Evolutionary conservation across 1,140 invertebrate genomes (phyloP).

Genomic region (Leptoteleia sp.): DNA sequence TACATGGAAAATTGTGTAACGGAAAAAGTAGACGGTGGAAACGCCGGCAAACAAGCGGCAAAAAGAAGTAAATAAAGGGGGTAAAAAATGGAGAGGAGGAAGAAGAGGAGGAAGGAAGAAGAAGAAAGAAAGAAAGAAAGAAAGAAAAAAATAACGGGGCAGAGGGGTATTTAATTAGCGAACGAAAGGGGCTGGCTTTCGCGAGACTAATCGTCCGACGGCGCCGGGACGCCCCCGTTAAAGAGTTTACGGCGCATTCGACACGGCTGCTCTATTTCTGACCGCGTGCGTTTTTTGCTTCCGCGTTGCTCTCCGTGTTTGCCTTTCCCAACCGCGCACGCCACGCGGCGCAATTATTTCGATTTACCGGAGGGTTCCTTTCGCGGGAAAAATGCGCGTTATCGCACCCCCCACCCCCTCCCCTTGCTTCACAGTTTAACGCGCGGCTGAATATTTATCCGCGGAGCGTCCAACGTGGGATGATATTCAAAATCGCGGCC

Average conservation of each 20-base stretch:
- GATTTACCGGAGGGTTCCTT: constrained; percentile 12
- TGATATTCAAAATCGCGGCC: constrained; percentile 15
- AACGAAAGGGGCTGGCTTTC: neutral
- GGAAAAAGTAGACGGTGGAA: constrained; percentile 1
- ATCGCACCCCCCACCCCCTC: too few species aligned
- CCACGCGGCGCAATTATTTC: constrained; percentile 18
- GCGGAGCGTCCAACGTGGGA: neutral
- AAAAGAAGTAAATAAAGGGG: too few species aligned
- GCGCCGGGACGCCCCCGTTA: constrained; percentile 69
- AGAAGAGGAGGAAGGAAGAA: too few species aligned
- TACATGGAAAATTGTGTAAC: constrained; percentile 35
- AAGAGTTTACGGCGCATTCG: too few species aligned
- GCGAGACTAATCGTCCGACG: constrained; percentile 73
- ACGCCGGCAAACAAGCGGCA: too few species aligned
- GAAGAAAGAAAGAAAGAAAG: too few species aligned
- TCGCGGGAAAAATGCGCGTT: neutral
- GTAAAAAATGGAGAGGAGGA: too few species aligned
- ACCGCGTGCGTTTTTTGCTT: constrained; percentile 45
- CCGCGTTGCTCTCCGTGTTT: constrained; percentile 18
- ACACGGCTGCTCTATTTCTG: constrained; percentile 73
- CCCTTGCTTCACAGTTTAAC: constrained; percentile 23
- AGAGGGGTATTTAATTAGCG: constrained; percentile 12
- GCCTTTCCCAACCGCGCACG: constrained; percentile 10
- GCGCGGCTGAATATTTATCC: constrained; percentile 19
- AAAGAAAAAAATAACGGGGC: too few species aligned